phyloP scores from a whole-genome alignment of 2,888 invertebrate genomes.

The Automeris io region DNA sequence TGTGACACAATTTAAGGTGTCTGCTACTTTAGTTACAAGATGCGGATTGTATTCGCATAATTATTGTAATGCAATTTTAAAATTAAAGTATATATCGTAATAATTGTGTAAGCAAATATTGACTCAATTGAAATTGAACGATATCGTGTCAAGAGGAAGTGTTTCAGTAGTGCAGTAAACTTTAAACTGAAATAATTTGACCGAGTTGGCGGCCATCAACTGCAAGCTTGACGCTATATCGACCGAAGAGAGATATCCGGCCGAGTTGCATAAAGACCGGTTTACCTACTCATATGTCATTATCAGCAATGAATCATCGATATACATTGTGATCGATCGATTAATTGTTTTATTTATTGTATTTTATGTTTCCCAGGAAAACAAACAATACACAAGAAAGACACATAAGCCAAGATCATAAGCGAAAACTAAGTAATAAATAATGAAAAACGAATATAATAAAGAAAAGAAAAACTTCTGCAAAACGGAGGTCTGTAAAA shows the following conservation, averaged over 20 bases:
- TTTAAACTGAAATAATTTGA: slow-evolving; percentile 45
- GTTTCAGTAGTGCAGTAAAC: slow-evolving; percentile 22
- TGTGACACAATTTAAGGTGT: not conserved
- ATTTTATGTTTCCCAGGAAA: too few relatives aligned
- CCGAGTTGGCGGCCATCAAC: slow-evolving; percentile 54
- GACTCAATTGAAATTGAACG: slow-evolving; percentile 11
- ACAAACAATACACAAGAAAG: too few relatives aligned
- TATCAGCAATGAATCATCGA: slow-evolving; percentile 32
- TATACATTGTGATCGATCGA: too few relatives aligned
- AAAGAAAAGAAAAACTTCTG: too few relatives aligned
- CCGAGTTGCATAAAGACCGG: slow-evolving; percentile 6
- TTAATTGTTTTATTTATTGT: too few relatives aligned
- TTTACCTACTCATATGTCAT: slow-evolving; percentile 27
- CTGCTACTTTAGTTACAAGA: not conserved
- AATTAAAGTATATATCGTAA: not conserved
- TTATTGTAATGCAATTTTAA: not conserved
- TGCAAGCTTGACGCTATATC: slow-evolving; percentile 11
- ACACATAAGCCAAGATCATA: too few relatives aligned
- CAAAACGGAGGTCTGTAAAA: too few relatives aligned
- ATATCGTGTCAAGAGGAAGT: slow-evolving; percentile 21
- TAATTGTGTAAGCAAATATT: not conserved
- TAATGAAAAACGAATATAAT: too few relatives aligned
- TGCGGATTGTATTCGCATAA: not conserved
- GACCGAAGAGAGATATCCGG: not conserved
- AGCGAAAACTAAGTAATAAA: too few relatives aligned